Evolutionary conservation across 2,888 invertebrate species (phyloP).

Genomic region (Pediacus dermestoides): DNA sequence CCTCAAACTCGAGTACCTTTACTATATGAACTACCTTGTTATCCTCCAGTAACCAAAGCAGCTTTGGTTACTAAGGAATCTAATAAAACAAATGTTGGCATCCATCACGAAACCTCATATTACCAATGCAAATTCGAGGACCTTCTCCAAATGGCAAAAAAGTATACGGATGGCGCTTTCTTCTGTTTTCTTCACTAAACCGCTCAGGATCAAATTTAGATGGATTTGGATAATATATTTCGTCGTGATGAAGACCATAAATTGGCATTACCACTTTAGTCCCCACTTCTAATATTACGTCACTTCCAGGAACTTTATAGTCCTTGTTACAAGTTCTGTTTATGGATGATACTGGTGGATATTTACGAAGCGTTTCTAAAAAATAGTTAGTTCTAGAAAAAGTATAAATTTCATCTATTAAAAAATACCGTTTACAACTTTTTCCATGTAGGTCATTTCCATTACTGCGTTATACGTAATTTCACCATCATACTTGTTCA

Average conservation of each 20-base stretch:
- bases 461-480: constrained; percentile 48
- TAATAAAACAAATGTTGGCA: too few relatives aligned
- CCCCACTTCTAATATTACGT: constrained; percentile 36
- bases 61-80: too few relatives aligned
- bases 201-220: constrained; percentile 46
- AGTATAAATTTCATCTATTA: too few relatives aligned
- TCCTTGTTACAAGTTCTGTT: constrained; percentile 31
- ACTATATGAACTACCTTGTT: too few relatives aligned
- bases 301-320: constrained; percentile 29
- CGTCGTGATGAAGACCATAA: constrained; percentile 40
- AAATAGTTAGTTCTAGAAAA: too few relatives aligned
- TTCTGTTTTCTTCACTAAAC: constrained; percentile 40
- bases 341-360: constrained; percentile 40
- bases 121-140: constrained; percentile 40
- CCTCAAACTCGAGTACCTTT: too few relatives aligned
- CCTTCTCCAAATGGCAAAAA: constrained; percentile 41
- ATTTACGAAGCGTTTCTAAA: constrained; percentile 45
- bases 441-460: constrained; percentile 51
- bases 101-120: too few relatives aligned
- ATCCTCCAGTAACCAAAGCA: too few relatives aligned
- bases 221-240: constrained; percentile 43
- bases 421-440: constrained; percentile 31
- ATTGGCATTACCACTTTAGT: constrained; percentile 37
- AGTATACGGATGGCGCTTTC: constrained; percentile 30
- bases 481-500: constrained; percentile 38